Base-by-base conservation (phyloP, 2,888 invertebrate genomes). In the Lottia gigantea region DNA sequence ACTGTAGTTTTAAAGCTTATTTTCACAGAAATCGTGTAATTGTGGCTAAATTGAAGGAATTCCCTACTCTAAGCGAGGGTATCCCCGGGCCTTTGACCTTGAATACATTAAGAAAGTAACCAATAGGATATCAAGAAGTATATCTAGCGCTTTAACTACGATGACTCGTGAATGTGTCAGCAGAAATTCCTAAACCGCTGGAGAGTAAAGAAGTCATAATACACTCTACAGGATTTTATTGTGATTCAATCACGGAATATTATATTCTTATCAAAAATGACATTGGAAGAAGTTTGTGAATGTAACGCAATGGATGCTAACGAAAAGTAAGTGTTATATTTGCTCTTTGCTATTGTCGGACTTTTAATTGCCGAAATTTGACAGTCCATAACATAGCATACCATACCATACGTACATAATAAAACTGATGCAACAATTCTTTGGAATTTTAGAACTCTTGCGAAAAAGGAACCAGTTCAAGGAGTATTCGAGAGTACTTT, bases 141-240 rank as follows among this genome's bases (percentile, higher is more conserved):
- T 12, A 23, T n/a, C 23, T 23, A 8, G 55, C 55, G 55, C 19
- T 55, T 55, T n/a, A 55, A 55, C 14, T 55, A 11, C 14, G 55
- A 55, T 55, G 55, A 55, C 55, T 55, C 55, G 55, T 23, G 19
- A 23, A 23, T 55, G 55, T 55, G 55, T 55, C 55, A 55, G 55
- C 55, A 55, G 19, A 55, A 55, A 55, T 55, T 55, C 55, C 55
- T 55, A 23, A 23, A 55, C 19, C 55, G 14, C 19, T 55, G 19
- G 2, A 55, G 55, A 55, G 55, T 23, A 55, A 3, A 55, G 55
- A 55, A 19, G 55, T 55, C 19, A 23, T 12, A 19, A 23, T 55
- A 12, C 19, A 12, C 23, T 23, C 19, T 55, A 19, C 55, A 55
- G 14, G 55, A 55, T 55, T 11, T 55, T 19, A 23, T 40, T 40